Evolutionary conservation across 2,888 invertebrate genomes (phyloP).

Genomic region (Leucophora obtusa): DNA sequence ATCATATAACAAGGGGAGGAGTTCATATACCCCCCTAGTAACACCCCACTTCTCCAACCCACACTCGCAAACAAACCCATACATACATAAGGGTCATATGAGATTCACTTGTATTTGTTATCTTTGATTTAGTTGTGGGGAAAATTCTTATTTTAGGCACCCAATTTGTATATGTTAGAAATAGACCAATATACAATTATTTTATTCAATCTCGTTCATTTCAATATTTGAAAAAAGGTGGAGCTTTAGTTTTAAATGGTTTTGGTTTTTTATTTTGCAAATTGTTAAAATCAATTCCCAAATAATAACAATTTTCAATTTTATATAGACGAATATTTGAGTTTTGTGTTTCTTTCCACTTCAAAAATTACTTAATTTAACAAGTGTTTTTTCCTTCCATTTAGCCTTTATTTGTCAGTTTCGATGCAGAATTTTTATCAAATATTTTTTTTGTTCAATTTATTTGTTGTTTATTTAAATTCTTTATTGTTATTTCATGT

Average conservation of each 20-base stretch:
- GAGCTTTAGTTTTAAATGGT: conserved; percentile 33
- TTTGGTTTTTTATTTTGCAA: conserved; percentile 30
- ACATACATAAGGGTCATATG: conserved; percentile 9
- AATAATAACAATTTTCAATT: conserved; percentile 30
- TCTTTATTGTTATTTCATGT: conserved; percentile 42
- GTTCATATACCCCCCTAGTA: conserved; percentile 30
- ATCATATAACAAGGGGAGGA: conserved; percentile 47
- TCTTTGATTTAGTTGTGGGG: conserved; percentile 39
- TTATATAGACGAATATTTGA: background rate
- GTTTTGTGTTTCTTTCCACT: conserved; percentile 6
- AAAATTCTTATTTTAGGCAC: conserved; percentile 6
- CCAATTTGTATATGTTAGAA: conserved; percentile 51
- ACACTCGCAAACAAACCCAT: conserved; percentile 6
- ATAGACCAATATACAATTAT: conserved; percentile 47
- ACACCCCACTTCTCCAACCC: background rate
- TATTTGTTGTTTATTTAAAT: conserved; percentile 56
- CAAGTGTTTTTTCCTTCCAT: conserved; percentile 16
- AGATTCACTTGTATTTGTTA: conserved; percentile 11
- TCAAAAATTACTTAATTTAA: conserved; percentile 25
- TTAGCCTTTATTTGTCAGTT: conserved; percentile 44
- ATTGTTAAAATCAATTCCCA: conserved; percentile 59
- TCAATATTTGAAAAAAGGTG: conserved; percentile 28
- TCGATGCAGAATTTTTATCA: conserved; percentile 1
- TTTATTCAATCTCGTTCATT: background rate
- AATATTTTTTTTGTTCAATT: conserved; percentile 36